Evolutionary conservation across 2,888 invertebrate genomes (phyloP).

Genomic region (Phlogophora meticulosa): DNA sequence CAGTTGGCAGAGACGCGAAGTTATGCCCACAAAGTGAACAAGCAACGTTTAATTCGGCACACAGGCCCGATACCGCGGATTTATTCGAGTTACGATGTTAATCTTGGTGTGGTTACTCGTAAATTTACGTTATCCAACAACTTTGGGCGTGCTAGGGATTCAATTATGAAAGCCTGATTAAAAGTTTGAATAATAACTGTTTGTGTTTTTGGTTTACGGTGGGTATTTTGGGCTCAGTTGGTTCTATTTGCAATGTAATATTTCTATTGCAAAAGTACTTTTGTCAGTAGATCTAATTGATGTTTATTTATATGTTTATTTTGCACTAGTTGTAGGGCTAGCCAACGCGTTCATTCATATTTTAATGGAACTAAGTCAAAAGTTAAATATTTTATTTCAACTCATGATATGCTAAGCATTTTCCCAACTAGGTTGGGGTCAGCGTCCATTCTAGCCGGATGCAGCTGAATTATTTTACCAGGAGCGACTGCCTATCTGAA

Average conservation of each 20-base stretch:
- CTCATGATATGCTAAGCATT: too few species aligned
- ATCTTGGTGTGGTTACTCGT: conserved; percentile 63
- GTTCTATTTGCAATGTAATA: background rate
- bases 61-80: conserved; percentile 79
- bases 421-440: too few species aligned
- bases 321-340: too few species aligned
- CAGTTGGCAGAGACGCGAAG: conserved; percentile 60
- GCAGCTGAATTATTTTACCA: too few species aligned
- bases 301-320: too few species aligned
- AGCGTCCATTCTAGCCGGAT: too few species aligned
- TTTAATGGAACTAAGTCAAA: too few species aligned
- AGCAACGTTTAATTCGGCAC: conserved; percentile 82
- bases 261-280: background rate
- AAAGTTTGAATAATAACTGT: conserved; percentile 62
- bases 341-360: too few species aligned
- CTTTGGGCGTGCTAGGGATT: conserved; percentile 57
- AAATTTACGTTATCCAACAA: conserved; percentile 61
- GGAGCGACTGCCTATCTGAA: too few species aligned
- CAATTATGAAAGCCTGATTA: conserved; percentile 62
- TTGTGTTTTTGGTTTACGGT: conserved; percentile 41
- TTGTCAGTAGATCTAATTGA: too few species aligned
- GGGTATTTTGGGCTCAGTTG: conserved; percentile 11
- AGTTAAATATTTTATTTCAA: too few species aligned
- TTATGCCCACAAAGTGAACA: conserved; percentile 73
- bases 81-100: conserved; percentile 82